Evolutionary conservation across 2,113 vertebrate genomes (phyloP), one percentile per base, ranked within the genome.

Genomic region (Gasterosteus nipponicus): DNA sequence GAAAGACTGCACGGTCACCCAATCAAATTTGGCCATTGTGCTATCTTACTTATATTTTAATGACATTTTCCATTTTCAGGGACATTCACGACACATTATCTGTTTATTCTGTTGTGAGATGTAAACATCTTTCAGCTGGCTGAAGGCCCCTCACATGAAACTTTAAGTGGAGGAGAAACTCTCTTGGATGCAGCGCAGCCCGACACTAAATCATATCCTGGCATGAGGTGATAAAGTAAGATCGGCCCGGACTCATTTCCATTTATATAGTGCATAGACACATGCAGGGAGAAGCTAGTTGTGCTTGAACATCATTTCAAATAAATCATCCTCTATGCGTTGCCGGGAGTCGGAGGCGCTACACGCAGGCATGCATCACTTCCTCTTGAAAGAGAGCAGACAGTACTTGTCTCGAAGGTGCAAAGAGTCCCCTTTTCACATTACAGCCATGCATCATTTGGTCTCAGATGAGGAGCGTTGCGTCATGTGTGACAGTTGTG

Each of bases 201-300:
- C 77, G 89, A 74, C 82, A 87, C 77, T 90, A 82, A 89, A 92
- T 93, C 85, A 81, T 80, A 76, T 77, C 61, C 81, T 76, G 85
- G 72, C 78, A 69, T 5, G 47, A 56, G 65, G 79, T 87, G 87
- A 90, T 91, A 81, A 89, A 86, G 69, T 68, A 53, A 89, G 84
- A 89, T 83, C 70, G 84, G 49, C 75, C 73, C 77, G 68, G 90
- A 71, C 90, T 92, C 87, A 92, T 93, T 93, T 90, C 86, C 89
- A 92, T 93, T 90, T 89, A 91, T 92, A 92, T 92, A 86, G 89
- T 83, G 73, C 77, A 79, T 67, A 70, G 80, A 85, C 77, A 88
- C 84, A 87, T 93, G 86, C 69, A 76, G 82, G 78, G 81, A 87
- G 75, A 86, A 68, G 59, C 75, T 80, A 83, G 86, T 73, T 85